phyloP scores from a whole-genome alignment of 2,888 invertebrate species.

The Acrocera orbiculus region DNA sequence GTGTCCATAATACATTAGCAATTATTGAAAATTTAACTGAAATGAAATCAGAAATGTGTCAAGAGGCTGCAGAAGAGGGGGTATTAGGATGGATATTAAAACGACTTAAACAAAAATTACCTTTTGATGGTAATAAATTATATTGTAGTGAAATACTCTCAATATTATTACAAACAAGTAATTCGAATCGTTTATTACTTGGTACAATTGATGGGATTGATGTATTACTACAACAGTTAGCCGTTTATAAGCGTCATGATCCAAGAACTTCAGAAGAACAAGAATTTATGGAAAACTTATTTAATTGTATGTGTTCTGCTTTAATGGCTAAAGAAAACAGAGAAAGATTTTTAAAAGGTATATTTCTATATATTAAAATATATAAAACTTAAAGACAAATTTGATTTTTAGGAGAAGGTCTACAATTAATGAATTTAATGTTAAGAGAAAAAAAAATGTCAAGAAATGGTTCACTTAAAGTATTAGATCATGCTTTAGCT shows the following conservation, averaged over 20 bases:
- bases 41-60: constrained; percentile 65
- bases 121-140: constrained; percentile 88
- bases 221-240: constrained; percentile 82
- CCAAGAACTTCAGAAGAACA: constrained; percentile 82
- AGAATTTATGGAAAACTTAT: constrained; percentile 98
- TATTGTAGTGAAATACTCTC: constrained; percentile 93
- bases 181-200: constrained; percentile 58
- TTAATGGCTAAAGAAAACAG: constrained; percentile 77
- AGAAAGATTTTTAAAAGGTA: constrained; percentile 74
- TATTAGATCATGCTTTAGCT: constrained; percentile 92
- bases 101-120: constrained; percentile 68
- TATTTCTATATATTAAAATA: no score
- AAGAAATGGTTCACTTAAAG: constrained; percentile 88
- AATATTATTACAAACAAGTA: constrained; percentile 80
- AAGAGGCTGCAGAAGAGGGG: constrained; percentile 78
- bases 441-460: constrained; percentile 92
- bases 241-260: constrained; percentile 89
- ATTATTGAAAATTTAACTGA: constrained; percentile 93
- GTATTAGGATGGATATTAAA: constrained; percentile 83
- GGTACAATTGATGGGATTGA: constrained; percentile 96
- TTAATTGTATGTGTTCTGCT: constrained; percentile 87
- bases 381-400: background rate
- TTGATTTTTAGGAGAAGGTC: constrained; percentile 82
- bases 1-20: constrained; percentile 79
- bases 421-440: constrained; percentile 99